Conservation (phyloP, 2,113 vertebrate genomes). For the Mugil cephalus region DNA sequence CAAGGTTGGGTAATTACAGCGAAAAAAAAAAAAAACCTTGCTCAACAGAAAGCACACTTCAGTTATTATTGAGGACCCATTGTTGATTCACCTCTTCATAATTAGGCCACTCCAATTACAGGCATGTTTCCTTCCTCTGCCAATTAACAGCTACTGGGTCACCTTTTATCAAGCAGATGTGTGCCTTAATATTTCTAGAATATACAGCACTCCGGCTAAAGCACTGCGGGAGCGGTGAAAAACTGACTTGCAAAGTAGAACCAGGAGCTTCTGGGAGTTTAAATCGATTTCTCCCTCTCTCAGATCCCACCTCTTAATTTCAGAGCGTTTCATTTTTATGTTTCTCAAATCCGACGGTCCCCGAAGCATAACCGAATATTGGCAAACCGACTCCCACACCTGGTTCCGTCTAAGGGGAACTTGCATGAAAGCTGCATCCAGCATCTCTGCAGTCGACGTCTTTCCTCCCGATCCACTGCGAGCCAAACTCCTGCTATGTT, state of each 20-base stretch:
- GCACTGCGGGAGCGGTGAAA: background rate
- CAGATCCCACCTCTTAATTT: slow-evolving; percentile 18
- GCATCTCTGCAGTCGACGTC: slow-evolving; percentile 25
- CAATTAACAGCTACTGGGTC: background rate
- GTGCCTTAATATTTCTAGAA: slow-evolving; percentile 14
- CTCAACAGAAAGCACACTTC: slow-evolving; percentile 53
- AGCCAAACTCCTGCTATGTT: slow-evolving; percentile 35
- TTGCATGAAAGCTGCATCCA: slow-evolving; percentile 31
- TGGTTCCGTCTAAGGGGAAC: slow-evolving; percentile 25
- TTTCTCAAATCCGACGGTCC: slow-evolving; percentile 10
- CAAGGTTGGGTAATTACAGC: slow-evolving; percentile 73
- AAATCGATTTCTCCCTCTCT: slow-evolving; percentile 22
- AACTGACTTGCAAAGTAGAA: slow-evolving; percentile 6
- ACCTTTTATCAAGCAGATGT: background rate
- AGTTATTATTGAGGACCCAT: slow-evolving; percentile 53
- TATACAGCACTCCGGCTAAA: background rate
- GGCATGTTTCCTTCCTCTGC: slow-evolving; percentile 14
- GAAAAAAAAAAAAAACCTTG: slow-evolving; percentile 35
- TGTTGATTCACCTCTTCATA: slow-evolving; percentile 67
- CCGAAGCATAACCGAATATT: slow-evolving; percentile 25
- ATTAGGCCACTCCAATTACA: slow-evolving; percentile 64
- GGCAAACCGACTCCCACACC: slow-evolving; percentile 36
- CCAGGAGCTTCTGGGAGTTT: slow-evolving; percentile 13
- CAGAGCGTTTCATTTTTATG: slow-evolving; percentile 2
- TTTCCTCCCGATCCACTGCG: slow-evolving; percentile 22